Evolutionary conservation across 2,113 vertebrate genomes (phyloP).

Genomic region (Zingel zingel): DNA sequence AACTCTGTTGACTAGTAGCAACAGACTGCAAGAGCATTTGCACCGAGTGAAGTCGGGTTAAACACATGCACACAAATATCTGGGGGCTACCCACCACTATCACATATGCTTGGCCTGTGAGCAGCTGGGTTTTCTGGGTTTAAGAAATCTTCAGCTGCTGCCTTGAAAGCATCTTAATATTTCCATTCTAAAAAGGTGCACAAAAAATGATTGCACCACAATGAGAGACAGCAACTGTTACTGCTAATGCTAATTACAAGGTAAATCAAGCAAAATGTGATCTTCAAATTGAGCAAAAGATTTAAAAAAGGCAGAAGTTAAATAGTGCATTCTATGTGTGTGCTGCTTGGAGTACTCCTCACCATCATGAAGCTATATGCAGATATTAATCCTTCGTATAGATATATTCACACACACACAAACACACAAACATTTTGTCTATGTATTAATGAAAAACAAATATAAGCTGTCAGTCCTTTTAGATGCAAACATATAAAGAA

Average conservation of each 20-base stretch:
- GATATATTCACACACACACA: not conserved
- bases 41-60: conserved; percentile 15
- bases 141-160: conserved; percentile 43
- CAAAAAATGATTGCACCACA: conserved; percentile 16
- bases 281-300: not conserved
- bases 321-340: conserved; percentile 1
- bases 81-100: conserved; percentile 10
- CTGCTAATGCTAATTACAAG: conserved; percentile 16
- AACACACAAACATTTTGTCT: not conserved
- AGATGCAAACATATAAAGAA: not conserved
- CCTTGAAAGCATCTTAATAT: not conserved
- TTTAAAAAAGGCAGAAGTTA: not conserved
- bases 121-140: conserved; percentile 46
- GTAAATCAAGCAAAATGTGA: not conserved
- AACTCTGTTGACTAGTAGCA: conserved; percentile 21
- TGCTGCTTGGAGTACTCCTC: not conserved
- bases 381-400: conserved; percentile 1
- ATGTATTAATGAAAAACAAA: conserved; percentile 8
- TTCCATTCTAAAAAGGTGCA: not conserved
- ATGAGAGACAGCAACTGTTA: conserved; percentile 13
- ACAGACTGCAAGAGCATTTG: conserved; percentile 11
- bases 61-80: conserved; percentile 44
- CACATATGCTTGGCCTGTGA: conserved; percentile 43
- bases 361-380: conserved; percentile 30
- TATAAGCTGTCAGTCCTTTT: conserved; percentile 5